Percentiles rank a stretch among this genome's conserved stretches.
Evolutionary conservation across 2,888 invertebrate genomes (phyloP).

Genomic region (Sericinus montela): DNA sequence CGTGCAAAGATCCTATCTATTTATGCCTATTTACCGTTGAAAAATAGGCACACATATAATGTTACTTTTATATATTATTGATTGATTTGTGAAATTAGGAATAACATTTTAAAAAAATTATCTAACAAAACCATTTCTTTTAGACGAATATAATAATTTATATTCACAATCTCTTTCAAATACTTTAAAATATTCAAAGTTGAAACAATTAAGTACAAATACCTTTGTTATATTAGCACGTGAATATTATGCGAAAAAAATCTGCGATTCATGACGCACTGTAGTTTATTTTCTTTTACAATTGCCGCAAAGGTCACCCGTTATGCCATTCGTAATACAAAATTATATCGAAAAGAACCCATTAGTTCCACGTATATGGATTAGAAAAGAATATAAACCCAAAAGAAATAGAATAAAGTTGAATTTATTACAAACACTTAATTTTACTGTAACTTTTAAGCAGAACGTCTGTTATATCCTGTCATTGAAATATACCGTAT

Average conservation of each 20-base stretch:
- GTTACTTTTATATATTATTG: too few relatives aligned
- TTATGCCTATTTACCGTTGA: too few relatives aligned
- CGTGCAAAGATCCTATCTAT: neutral
- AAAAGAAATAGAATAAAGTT: slow-evolving; percentile 26
- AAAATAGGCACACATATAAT: too few relatives aligned
- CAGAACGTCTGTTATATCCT: slow-evolving; percentile 45
- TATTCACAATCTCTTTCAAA: too few relatives aligned
- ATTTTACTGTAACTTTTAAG: slow-evolving; percentile 53
- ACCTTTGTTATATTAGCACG: neutral
- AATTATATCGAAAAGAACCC: slow-evolving; percentile 47
- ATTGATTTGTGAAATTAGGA: too few relatives aligned
- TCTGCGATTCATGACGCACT: neutral
- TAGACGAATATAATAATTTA: too few relatives aligned
- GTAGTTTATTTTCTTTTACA: neutral
- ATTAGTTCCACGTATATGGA: slow-evolving; percentile 36
- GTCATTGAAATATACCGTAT: slow-evolving; percentile 54
- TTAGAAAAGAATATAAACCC: slow-evolving; percentile 34
- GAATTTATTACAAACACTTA: slow-evolving; percentile 26
- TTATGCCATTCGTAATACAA: slow-evolving; percentile 10
- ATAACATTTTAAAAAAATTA: too few relatives aligned
- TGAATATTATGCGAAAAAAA: slow-evolving; percentile 1
- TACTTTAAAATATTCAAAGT: neutral
- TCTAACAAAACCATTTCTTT: too few relatives aligned
- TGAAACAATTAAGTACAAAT: too few relatives aligned
- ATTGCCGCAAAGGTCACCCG: slow-evolving; percentile 7